Base-by-base conservation (phyloP, 35 echinoderm and acorn worm genomes). In the Ophioderma brevispina region DNA sequence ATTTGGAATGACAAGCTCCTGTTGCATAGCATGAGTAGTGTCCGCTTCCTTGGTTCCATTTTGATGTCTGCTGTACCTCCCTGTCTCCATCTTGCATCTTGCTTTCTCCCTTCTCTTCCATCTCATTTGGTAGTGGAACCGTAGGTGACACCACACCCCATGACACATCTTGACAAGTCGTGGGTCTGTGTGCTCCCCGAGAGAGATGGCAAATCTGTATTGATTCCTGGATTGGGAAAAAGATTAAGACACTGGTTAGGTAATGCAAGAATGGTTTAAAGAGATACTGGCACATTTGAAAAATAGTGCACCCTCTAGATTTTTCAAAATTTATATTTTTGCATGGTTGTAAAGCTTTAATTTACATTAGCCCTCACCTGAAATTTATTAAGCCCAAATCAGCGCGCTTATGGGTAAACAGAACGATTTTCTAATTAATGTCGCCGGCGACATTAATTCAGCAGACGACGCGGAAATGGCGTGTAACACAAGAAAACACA, bases 91-190 rank as follows among this genome's bases (percentile, higher is more conserved):
- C 17, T 17, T 17, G 17, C 41, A 46, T 46, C 17, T 4, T 46
- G 5, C 17, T 4, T 4, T 46, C 17, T 32, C 31, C 50, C 83
- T 64, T 35, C 1, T 85, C 52, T 85, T 28, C 36, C 36, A 33
- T 37, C 83, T 85, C 37, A 17, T 70, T 52, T 52, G 49, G 55
- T 85, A 70, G 35, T 85, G 55, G 25, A 75, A 75, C 11, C 38
- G n/a, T 32, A 87, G 64, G 32, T 79, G 85, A 40, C 70, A 64
- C 85, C 85, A 87, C 17, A 87, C 41, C 0, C 85, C 85, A 34
- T 30, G 64, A 79, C 85, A 87, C 70, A 79, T 78, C 28, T 10
- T 31, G 31, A 87, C 39, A 17, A 87, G 41, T 39, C 85, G 19
- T n/a, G 64, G 39, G 39, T 87, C 85, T 14, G 38, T 13, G 43